Base-by-base conservation (phyloP, 2,113 vertebrate genomes). In the Corythoichthys haematopterus region DNA sequence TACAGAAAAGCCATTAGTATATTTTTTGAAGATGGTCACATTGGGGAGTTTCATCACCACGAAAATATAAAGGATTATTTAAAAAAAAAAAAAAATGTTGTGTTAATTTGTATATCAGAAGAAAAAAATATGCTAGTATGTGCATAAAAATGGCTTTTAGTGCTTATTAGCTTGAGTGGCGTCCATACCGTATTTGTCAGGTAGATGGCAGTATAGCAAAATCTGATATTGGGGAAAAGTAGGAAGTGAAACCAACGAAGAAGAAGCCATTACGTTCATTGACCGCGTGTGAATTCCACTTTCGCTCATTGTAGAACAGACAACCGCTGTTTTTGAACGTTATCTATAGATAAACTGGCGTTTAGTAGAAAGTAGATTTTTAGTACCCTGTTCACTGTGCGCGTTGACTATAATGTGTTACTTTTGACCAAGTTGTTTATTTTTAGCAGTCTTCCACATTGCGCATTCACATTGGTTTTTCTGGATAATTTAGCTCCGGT, bases 251-350 rank as follows among this genome's bases (percentile, higher is more conserved):
- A 33, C 11, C 60, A 62, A 28, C 33, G 65, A 66, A 66, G 71
- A 70, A 66, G 63, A 75, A 20, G 46, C 35, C 16, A 43, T 43
- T 43, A 8, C 40, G 75, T 63, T 20, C 48, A 4, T 51, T 64
- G 50, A 28, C 43, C 38, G 65, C 80, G 82, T 84, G 84, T 74
- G 55, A 52, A 28, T 3, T 2, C 28, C 66, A 28, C 55, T 13
- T 64, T 69, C 72, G 77, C 84, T 87, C 67, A 82, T 84, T 68
- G 6, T 51, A 1, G 0, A 52, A 46, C 52, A 20, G 12, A 1
- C 9, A 48, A 40, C 16, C 33, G 20, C 2, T 40, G 37, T 1
- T 2, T 2, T 11, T 60, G 4, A 2, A 45, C 10, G 6, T 2
- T 45, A 6, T 45, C 13, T 6, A 13, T 62, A 2, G 3, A 0